Conservation (phyloP, 2,113 vertebrate species). For the Cairina moschata region DNA sequence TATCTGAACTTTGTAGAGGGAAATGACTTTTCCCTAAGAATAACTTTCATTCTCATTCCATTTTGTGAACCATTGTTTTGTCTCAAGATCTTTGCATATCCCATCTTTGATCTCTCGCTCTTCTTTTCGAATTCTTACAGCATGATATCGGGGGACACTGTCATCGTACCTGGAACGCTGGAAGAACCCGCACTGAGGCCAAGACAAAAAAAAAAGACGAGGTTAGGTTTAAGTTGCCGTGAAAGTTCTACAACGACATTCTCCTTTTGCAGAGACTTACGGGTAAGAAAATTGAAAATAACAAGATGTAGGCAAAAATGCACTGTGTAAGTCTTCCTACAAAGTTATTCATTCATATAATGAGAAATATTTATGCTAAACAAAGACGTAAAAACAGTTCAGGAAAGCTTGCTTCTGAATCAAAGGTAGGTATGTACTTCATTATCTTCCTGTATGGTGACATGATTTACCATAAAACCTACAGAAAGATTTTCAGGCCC, state of each 20-base stretch:
- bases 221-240: neutral
- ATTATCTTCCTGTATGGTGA: neutral
- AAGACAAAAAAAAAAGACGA: neutral
- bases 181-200: conserved; percentile 94
- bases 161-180: conserved; percentile 91
- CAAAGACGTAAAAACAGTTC: neutral
- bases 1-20: conserved; percentile 1
- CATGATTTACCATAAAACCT: neutral
- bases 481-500: neutral
- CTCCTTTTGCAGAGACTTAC: neutral
- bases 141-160: conserved; percentile 91
- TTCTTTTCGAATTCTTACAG: conserved; percentile 93
- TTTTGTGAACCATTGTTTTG: conserved; percentile 93
- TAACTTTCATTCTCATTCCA: conserved; percentile 94
- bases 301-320: neutral
- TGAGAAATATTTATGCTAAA: neutral
- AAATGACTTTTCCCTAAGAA: conserved; percentile 73
- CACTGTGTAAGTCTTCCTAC: neutral
- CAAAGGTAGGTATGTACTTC: neutral
- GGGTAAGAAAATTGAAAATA: conserved; percentile 10
- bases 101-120: conserved; percentile 82
- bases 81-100: conserved; percentile 81
- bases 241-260: neutral
- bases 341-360: neutral
- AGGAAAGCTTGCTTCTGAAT: neutral